Evolutionary conservation across 2,888 invertebrate species (phyloP), one percentile per base, ranked within the genome.

Genomic region (Trachelus tabidus): DNA sequence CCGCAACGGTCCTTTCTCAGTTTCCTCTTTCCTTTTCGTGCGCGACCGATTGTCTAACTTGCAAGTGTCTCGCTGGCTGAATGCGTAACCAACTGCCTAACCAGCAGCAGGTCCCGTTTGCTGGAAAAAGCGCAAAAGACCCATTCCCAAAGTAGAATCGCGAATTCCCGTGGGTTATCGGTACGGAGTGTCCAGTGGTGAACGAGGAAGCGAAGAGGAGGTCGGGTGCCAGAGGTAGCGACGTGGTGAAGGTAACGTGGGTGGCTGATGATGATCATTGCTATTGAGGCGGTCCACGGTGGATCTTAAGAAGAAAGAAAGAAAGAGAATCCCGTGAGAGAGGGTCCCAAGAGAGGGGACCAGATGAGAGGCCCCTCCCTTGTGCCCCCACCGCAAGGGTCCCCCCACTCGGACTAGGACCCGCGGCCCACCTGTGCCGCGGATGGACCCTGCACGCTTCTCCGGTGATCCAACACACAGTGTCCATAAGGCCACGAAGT

Each of bases 401-500:
- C 68, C 40, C 56, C 75, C 40, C 35, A 37, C 40, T 33, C 68
- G 76, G 79, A 73, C 75, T 80, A 83, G 83, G 83, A 82, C 83
- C 84, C 83, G 81, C 83, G 83, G 84, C 86, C 88, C 89, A 89
- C 89, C 89, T 89, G 89, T 88, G 85, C 87, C 82, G 82, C 83
- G 85, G 87, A 87, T 88, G 88, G 88, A 88, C 84, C 85, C 85
- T 86, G 86, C 88, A 88, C 85, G 87, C 86, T 89, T 85, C 85
- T 85, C 85, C 83, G 86, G 82, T 83, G 85, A 87, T 87, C 84
- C 79, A 34, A 34, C 71, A 34, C 80, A 85, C 83, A 83, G 80
- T 86, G 85, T 84, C 84, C 84, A 85, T 86, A 87, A 87, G 87
- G 87, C 86, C 86, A 84, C 82, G 84, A 83, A 81, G 85, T 86